Conservation (phyloP, 2,797 vertebrate species). For the Hemibagrus guttatus region DNA sequence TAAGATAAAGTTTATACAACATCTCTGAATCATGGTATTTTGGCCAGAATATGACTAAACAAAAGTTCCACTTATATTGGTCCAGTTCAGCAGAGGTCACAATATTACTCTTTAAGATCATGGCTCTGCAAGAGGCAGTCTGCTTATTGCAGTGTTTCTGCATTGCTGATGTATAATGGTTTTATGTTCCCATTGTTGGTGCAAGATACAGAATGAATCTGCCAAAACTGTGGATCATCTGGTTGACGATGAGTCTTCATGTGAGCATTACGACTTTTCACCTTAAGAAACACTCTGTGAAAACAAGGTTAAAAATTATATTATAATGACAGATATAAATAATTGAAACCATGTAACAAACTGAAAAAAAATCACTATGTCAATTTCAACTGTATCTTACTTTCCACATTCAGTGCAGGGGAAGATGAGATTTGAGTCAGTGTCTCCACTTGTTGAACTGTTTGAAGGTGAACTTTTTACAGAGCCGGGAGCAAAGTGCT, state of each 20-base stretch:
- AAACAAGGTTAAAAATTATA: background rate
- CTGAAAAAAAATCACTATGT: slow-evolving; percentile 14
- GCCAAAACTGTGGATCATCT: slow-evolving; percentile 62
- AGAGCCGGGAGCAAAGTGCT: slow-evolving; percentile 70
- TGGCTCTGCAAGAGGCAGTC: slow-evolving; percentile 9
- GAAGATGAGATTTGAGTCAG: slow-evolving; percentile 78
- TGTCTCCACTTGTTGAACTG: slow-evolving; percentile 83
- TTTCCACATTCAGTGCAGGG: slow-evolving; percentile 87
- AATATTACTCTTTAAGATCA: slow-evolving; percentile 17
- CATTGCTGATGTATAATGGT: slow-evolving; percentile 17
- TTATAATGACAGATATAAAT: background rate
- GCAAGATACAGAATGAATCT: slow-evolving; percentile 30
- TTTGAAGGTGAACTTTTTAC: slow-evolving; percentile 83
- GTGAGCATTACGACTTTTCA: slow-evolving; percentile 88
- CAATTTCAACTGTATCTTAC: slow-evolving; percentile 67
- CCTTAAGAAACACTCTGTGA: slow-evolving; percentile 84
- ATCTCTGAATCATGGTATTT: background rate
- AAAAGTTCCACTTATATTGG: background rate
- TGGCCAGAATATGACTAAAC: background rate
- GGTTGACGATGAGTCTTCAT: slow-evolving; percentile 88
- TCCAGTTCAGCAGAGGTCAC: background rate
- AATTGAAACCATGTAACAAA: slow-evolving; percentile 4
- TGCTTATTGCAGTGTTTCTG: slow-evolving; percentile 19
- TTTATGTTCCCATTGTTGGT: slow-evolving; percentile 20
- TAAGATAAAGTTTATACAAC: slow-evolving; percentile 5